These are phyloP conservation scores for Gambusia yucatana DNA, from an alignment of 2,797 vertebrate genomes.

Conservation along the genomic window DNA sequence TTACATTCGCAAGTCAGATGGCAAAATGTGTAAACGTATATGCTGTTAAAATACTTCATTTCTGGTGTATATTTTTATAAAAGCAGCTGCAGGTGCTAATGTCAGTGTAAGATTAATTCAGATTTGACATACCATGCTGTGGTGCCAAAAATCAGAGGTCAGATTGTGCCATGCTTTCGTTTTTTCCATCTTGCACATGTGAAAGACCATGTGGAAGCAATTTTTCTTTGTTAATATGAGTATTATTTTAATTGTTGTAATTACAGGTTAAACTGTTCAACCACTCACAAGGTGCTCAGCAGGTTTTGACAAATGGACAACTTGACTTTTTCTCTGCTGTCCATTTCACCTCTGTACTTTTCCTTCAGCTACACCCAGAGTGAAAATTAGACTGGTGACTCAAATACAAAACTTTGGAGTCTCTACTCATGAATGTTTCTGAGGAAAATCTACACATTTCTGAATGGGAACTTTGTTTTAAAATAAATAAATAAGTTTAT, in stretches of 20 bases:
- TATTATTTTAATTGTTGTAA: slow-evolving; percentile 86
- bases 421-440: background rate
- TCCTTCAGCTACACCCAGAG: slow-evolving; percentile 11
- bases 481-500: background rate
- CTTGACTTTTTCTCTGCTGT: slow-evolving; percentile 53
- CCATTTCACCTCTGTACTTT: slow-evolving; percentile 40
- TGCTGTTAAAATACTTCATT: slow-evolving; percentile 14
- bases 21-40: slow-evolving; percentile 11
- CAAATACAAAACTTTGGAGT: background rate
- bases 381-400: slow-evolving; percentile 3
- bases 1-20: slow-evolving; percentile 19
- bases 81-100: slow-evolving; percentile 48
- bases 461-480: background rate
- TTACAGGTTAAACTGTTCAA: slow-evolving; percentile 85
- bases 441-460: background rate
- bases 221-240: slow-evolving; percentile 85
- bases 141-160: slow-evolving; percentile 61
- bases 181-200: slow-evolving; percentile 71
- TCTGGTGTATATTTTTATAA: slow-evolving; percentile 40
- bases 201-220: slow-evolving; percentile 83
- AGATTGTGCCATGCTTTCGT: slow-evolving; percentile 68
- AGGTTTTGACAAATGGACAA: slow-evolving; percentile 67
- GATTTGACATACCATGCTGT: slow-evolving; percentile 59
- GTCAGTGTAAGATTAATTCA: slow-evolving; percentile 57
- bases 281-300: slow-evolving; percentile 73